phyloP scores from a whole-genome alignment of 2,113 vertebrate genomes.

The Heloderma charlesbogerti region DNA sequence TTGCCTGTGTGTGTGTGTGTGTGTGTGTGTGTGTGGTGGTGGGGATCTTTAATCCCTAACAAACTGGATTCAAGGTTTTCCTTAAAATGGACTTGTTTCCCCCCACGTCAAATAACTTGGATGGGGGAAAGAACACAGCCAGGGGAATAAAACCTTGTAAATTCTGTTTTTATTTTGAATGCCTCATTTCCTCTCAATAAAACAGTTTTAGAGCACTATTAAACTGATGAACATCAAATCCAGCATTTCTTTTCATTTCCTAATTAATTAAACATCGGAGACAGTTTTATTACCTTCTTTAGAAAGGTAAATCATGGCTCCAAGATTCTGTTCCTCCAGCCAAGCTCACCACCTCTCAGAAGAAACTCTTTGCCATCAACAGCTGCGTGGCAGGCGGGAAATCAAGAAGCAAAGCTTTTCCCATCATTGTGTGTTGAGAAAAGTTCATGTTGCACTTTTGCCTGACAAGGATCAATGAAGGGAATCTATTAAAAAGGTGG shows the following conservation, averaged over 20 bases:
- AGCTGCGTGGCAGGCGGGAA: not conserved
- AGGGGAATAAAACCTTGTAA: not conserved
- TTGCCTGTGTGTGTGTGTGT: not conserved
- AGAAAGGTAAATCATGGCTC: not conserved
- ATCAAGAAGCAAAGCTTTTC: not conserved
- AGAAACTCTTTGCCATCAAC: not conserved
- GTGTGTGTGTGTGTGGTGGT: too few relatives aligned
- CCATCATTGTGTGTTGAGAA: not conserved
- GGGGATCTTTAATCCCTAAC: not conserved
- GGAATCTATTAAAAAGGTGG: not conserved
- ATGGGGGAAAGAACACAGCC: too few relatives aligned
- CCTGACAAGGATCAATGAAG: not conserved
- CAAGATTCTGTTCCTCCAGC: not conserved
- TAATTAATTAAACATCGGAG: not conserved
- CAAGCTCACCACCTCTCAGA: not conserved
- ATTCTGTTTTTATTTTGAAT: not conserved
- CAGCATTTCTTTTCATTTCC: not conserved
- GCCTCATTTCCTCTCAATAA: not conserved
- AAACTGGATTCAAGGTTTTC: not conserved
- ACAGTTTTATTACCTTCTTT: not conserved
- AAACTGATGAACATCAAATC: not conserved
- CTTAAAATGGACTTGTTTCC: not conserved
- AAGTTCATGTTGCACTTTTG: not conserved
- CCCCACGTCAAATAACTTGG: not conserved
- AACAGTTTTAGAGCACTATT: not conserved